Conservation (phyloP, 2,113 vertebrate species). For the Podilymbus podiceps region DNA sequence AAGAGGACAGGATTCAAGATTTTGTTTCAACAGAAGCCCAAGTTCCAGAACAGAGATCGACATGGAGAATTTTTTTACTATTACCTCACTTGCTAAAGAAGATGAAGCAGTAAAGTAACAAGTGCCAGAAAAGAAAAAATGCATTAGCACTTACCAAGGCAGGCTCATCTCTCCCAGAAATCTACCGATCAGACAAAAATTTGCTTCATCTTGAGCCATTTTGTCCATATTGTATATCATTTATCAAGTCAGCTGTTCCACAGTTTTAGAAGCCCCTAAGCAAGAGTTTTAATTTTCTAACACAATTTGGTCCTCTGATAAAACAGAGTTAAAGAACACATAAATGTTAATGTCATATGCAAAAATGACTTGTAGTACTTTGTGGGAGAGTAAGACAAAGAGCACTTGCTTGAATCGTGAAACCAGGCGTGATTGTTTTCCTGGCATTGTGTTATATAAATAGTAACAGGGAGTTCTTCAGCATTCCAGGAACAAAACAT, state of each 20-base stretch:
- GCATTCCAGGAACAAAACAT: neutral
- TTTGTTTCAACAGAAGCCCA: neutral
- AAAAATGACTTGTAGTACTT: neutral
- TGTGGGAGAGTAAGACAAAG: neutral
- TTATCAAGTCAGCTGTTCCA: neutral
- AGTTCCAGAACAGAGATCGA: neutral
- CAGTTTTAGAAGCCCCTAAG: neutral
- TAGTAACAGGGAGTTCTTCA: neutral
- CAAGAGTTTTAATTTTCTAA: neutral
- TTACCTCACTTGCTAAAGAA: neutral
- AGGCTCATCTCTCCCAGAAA: neutral
- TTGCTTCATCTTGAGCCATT: neutral
- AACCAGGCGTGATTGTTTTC: neutral
- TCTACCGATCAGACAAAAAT: neutral
- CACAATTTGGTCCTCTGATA: neutral
- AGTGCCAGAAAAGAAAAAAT: neutral
- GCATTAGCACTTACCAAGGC: neutral
- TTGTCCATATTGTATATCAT: neutral
- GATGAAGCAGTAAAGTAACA: neutral
- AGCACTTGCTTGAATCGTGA: neutral
- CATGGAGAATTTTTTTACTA: neutral
- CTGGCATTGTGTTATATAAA: neutral
- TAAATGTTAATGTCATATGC: neutral
- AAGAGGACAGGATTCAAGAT: neutral
- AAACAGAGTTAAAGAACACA: neutral